Conservation (phyloP, 2,113 vertebrate species). For the Megaceryle maxima region DNA sequence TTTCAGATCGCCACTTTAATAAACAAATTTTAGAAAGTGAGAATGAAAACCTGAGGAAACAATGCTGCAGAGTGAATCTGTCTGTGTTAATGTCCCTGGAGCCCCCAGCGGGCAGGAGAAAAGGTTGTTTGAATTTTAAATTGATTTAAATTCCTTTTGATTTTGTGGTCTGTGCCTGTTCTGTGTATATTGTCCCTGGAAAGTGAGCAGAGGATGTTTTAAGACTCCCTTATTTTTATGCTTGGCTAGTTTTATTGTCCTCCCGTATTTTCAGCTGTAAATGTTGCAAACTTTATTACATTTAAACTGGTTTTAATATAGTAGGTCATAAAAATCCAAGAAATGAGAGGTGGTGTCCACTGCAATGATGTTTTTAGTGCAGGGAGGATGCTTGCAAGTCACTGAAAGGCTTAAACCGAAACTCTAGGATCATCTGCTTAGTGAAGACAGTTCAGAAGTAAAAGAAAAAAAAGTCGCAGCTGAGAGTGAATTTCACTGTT, state of each 20-base stretch:
- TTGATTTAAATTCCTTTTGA: constrained; percentile 30
- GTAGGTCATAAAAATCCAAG: constrained; percentile 51
- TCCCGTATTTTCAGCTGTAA: constrained; percentile 68
- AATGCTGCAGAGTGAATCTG: not conserved
- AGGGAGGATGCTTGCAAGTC: not conserved
- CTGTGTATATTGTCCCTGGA: constrained; percentile 26
- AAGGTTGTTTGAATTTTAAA: constrained; percentile 49
- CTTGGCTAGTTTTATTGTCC: constrained; percentile 69
- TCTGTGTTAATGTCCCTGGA: not conserved
- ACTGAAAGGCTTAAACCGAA: not conserved
- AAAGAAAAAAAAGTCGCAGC: not conserved
- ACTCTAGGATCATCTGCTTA: constrained; percentile 11
- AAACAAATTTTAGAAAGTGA: constrained; percentile 22
- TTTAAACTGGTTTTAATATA: constrained; percentile 70
- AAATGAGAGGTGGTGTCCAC: not conserved
- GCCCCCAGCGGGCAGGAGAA: not conserved
- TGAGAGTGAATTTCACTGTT: constrained; percentile 30
- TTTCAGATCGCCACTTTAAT: constrained; percentile 14
- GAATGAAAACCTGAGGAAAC: constrained; percentile 1
- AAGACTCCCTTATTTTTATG: constrained; percentile 55
- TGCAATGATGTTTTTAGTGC: not conserved
- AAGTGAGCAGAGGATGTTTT: constrained; percentile 16
- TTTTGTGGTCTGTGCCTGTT: not conserved
- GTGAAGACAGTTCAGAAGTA: not conserved
- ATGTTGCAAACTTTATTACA: constrained; percentile 66